phyloP scores from a whole-genome alignment of 2,113 vertebrate species.

The Hippolais icterina region DNA sequence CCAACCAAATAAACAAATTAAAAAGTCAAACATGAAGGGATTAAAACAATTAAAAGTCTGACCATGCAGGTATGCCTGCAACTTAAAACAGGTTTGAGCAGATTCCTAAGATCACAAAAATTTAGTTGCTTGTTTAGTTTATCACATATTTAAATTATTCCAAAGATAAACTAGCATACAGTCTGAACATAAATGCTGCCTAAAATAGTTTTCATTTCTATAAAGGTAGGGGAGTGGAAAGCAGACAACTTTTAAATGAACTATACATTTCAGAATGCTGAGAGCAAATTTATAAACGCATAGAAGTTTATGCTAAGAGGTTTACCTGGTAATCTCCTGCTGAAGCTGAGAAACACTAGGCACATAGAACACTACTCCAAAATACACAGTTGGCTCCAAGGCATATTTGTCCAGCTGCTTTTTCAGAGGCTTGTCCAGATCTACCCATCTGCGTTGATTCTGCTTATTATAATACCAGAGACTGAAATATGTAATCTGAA shows the following conservation, averaged over 20 bases:
- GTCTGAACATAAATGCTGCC: neutral
- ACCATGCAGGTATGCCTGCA: neutral
- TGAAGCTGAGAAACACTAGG: constrained; percentile 90
- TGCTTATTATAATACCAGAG: constrained; percentile 99
- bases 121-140: neutral
- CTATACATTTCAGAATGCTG: neutral
- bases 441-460: constrained; percentile 95
- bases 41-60: neutral
- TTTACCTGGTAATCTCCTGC: constrained; percentile 96
- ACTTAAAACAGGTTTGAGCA: neutral
- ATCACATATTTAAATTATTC: neutral
- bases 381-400: constrained; percentile 93
- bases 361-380: constrained; percentile 96
- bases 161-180: neutral
- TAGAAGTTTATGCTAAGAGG: neutral
- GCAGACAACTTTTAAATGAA: neutral
- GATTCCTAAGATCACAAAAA: neutral
- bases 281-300: neutral
- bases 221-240: neutral
- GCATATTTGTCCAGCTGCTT: constrained; percentile 98
- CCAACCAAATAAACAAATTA: neutral
- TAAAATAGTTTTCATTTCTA: neutral
- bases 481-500: constrained; percentile 93
- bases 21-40: neutral
- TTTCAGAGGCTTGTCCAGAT: constrained; percentile 95